Conservation (phyloP, 1,140 invertebrate species). For the Ceratina australensis region DNA sequence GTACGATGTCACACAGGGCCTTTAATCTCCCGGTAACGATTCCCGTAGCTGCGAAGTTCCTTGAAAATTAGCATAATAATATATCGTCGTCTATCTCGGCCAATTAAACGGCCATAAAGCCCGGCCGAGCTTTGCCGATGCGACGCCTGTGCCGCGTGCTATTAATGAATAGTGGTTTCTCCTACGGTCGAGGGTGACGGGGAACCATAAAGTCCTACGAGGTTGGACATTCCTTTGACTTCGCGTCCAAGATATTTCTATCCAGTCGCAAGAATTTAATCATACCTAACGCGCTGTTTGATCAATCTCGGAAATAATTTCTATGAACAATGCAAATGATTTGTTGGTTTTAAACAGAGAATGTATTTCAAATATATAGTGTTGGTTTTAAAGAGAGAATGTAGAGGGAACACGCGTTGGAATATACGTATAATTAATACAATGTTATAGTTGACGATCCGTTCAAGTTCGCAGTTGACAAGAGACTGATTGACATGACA, state of each 20-base stretch:
- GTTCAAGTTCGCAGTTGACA: too few species aligned
- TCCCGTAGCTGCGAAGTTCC: constrained; percentile 58
- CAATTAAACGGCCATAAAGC: constrained; percentile 73
- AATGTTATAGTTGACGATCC: too few species aligned
- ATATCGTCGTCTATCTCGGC: constrained; percentile 68
- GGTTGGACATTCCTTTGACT: constrained; percentile 34
- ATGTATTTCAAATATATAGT: too few species aligned
- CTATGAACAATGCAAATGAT: too few species aligned
- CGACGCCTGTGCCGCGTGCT: constrained; percentile 63
- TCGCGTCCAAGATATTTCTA: constrained; percentile 2
- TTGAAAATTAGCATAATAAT: constrained; percentile 73
- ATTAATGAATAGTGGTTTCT: constrained; percentile 71
- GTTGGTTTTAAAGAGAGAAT: too few species aligned
- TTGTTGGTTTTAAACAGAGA: too few species aligned
- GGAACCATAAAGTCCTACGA: constrained; percentile 71
- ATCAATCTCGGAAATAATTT: too few species aligned
- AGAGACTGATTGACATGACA: too few species aligned
- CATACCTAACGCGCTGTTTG: too few species aligned
- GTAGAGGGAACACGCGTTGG: too few species aligned
- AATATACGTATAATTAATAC: too few species aligned
- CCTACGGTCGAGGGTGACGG: constrained; percentile 56
- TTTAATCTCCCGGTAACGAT: constrained; percentile 63
- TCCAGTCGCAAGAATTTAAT: too few species aligned
- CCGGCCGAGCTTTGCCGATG: constrained; percentile 63
- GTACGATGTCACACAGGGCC: constrained; percentile 56